Conservation (phyloP, 1,140 invertebrate genomes). For the Drosophila ogumai region DNA sequence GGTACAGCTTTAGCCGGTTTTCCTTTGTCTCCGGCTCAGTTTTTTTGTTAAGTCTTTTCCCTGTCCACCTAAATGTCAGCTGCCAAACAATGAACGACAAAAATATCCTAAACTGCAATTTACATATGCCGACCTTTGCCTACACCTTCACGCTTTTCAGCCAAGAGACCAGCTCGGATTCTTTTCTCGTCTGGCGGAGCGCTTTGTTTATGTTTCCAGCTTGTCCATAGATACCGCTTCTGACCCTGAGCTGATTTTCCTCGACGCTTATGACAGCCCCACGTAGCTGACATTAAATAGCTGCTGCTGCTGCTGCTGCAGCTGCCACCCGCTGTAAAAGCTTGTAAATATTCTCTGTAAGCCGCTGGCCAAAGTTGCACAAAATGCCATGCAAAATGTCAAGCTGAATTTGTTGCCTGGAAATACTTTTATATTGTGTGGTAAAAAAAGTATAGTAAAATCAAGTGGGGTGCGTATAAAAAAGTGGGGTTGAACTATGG, state of each 20-base stretch:
- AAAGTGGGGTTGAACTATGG: slow-evolving; percentile 10
- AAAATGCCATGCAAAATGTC: slow-evolving; percentile 54
- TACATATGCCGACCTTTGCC: slow-evolving; percentile 74
- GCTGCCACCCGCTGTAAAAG: slow-evolving; percentile 22
- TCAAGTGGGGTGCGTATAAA: slow-evolving; percentile 14
- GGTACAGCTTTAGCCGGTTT: slow-evolving; percentile 56
- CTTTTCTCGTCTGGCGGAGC: slow-evolving; percentile 50
- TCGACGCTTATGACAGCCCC: slow-evolving; percentile 59
- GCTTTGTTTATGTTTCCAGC: slow-evolving; percentile 37
- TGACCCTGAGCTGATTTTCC: slow-evolving; percentile 74
- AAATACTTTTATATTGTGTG: slow-evolving; percentile 36
- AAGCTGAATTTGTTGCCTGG: slow-evolving; percentile 37
- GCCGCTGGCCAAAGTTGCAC: slow-evolving; percentile 22
- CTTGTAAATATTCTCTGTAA: slow-evolving; percentile 39
- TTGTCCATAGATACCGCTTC: slow-evolving; percentile 33
- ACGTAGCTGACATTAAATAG: slow-evolving; percentile 54
- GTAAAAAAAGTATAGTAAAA: slow-evolving; percentile 25
- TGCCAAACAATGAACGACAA: slow-evolving; percentile 36
- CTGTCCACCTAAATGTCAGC: slow-evolving; percentile 49
- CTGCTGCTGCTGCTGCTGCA: background rate
- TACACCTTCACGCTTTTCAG: slow-evolving; percentile 58
- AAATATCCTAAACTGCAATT: slow-evolving; percentile 54
- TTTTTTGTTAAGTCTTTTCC: slow-evolving; percentile 2
- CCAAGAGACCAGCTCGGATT: slow-evolving; percentile 8
- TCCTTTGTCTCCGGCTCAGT: slow-evolving; percentile 36